Percentiles rank a stretch among this genome's conserved stretches.
Evolutionary conservation across 1,140 invertebrate species (phyloP).

Genomic region (Pomacea maculata): DNA sequence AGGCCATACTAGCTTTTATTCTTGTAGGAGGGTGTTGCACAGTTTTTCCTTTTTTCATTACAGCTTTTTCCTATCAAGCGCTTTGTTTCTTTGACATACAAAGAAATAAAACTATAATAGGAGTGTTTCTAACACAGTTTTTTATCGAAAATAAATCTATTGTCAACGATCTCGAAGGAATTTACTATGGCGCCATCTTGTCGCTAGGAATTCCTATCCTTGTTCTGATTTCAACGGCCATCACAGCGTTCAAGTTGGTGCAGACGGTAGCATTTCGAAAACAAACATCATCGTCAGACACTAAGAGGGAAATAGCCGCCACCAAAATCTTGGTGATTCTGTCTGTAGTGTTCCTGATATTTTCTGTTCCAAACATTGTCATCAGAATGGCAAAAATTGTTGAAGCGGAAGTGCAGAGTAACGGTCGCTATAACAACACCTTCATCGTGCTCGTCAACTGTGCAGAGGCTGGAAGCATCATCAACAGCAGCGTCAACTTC

Average conservation of each 20-base stretch:
- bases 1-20: background rate
- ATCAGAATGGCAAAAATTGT: background rate
- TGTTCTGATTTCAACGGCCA: background rate
- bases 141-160: background rate
- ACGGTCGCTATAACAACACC: conserved; percentile 3
- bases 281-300: background rate
- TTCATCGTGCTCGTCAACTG: conserved; percentile 1
- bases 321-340: background rate
- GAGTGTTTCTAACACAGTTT: background rate
- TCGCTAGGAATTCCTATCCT: background rate
- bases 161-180: background rate
- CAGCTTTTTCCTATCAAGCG: background rate
- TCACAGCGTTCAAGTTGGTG: conserved; percentile 2
- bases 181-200: background rate
- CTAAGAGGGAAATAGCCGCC: background rate
- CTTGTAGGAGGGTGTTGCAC: background rate
- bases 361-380: background rate
- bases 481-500: conserved; percentile 18
- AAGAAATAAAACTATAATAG: background rate
- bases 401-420: background rate
- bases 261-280: background rate
- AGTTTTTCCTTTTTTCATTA: background rate
- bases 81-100: conserved; percentile 1
- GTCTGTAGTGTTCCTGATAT: conserved; percentile 11
- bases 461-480: background rate